Percentiles rank a stretch among this genome's conserved stretches.
Evolutionary conservation across 2,113 vertebrate genomes (phyloP).

Genomic region (Carettochelys insculpta): DNA sequence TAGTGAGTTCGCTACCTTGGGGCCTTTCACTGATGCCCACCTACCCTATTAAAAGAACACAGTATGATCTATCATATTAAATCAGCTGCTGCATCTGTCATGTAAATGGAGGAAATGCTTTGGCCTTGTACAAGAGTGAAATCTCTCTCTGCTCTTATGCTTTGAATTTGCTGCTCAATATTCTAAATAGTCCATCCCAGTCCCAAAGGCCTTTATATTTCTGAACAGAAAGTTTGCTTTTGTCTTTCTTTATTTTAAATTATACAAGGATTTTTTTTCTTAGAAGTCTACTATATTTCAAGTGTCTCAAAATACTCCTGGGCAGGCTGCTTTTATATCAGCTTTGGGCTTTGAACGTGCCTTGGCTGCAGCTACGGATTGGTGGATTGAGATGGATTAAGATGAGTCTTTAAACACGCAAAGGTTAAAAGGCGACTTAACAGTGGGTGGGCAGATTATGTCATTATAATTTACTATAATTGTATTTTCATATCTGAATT

Average conservation of each 20-base stretch:
- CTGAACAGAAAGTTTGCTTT: slow-evolving; percentile 60
- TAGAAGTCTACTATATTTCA: slow-evolving; percentile 58
- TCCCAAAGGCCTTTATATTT: slow-evolving; percentile 8
- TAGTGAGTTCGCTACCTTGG: background rate
- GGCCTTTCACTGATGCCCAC: background rate
- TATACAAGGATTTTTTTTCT: slow-evolving; percentile 50
- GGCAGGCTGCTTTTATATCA: slow-evolving; percentile 43
- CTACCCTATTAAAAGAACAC: background rate
- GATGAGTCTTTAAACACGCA: slow-evolving; percentile 56
- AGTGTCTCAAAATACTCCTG: slow-evolving; percentile 46
- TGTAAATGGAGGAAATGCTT: fast-evolving
- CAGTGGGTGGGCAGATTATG: slow-evolving; percentile 62
- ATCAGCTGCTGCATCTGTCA: background rate
- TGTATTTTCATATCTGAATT: slow-evolving; percentile 39
- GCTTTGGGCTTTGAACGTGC: slow-evolving; percentile 49
- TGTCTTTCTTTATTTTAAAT: slow-evolving; percentile 58
- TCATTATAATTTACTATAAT: slow-evolving; percentile 21
- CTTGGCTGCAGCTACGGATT: slow-evolving; percentile 49
- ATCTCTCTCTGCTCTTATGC: background rate
- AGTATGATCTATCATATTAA: background rate
- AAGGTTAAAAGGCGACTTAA: slow-evolving; percentile 40
- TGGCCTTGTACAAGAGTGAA: background rate
- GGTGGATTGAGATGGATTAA: background rate
- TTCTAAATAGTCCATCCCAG: background rate
- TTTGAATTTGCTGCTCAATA: background rate